phyloP scores from a whole-genome alignment of 1,140 invertebrate genomes.

The Pogonus chalceus region DNA sequence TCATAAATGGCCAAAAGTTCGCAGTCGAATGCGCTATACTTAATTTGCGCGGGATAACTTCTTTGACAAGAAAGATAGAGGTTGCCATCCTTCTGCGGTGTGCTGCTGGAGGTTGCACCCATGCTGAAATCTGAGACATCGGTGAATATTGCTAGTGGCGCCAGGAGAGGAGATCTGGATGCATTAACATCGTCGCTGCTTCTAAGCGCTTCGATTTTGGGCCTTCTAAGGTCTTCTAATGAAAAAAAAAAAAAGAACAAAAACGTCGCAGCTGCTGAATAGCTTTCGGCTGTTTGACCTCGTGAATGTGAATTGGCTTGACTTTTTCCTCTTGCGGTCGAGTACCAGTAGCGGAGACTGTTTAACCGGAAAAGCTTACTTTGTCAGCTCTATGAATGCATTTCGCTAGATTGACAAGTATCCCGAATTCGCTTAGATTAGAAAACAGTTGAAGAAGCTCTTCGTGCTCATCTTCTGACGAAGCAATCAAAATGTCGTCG shows the following conservation, averaged over 20 bases:
- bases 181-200: constrained; percentile 10
- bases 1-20: constrained; percentile 30
- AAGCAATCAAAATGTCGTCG: constrained; percentile 42
- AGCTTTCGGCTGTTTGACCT: not conserved
- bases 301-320: not conserved
- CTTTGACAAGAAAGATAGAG: constrained; percentile 31
- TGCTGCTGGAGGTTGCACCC: constrained; percentile 24
- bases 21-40: constrained; percentile 25
- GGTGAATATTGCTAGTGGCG: constrained; percentile 12
- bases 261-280: too few species aligned
- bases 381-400: constrained; percentile 21
- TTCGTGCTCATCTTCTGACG: constrained; percentile 24
- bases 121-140: constrained; percentile 22
- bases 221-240: constrained; percentile 20
- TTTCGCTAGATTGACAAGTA: constrained; percentile 23
- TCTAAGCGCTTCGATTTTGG: constrained; percentile 15
- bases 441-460: constrained; percentile 22
- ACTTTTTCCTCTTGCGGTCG: constrained; percentile 5
- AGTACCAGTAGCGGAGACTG: constrained; percentile 20
- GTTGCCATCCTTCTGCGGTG: constrained; percentile 20
- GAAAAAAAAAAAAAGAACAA: constrained; percentile 18
- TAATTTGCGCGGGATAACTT: constrained; percentile 20
- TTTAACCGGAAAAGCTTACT: constrained; percentile 22
- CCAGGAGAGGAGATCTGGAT: constrained; percentile 9
- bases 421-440: constrained; percentile 17